A percentile compares a stretch with the other conserved stretches of the same genome.
phyloP scores from a whole-genome alignment of 1,140 invertebrate species.

The Macrobrachium rosenbergii region DNA sequence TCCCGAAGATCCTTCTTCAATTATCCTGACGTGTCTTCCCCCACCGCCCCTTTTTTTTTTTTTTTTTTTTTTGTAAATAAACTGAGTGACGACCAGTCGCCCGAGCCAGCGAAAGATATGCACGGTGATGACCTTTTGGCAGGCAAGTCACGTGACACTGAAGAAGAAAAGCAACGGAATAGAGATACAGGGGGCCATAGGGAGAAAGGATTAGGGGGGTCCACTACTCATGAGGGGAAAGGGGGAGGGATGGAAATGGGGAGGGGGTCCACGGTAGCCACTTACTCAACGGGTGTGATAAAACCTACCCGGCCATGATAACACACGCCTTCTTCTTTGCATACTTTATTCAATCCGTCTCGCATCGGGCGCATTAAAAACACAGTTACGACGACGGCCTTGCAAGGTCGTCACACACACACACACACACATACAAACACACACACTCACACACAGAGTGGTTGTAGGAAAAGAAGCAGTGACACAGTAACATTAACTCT shows the following conservation, averaged over 20 bases:
- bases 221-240: no score
- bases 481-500: no score
- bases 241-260: neutral
- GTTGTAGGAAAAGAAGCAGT: neutral
- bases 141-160: neutral
- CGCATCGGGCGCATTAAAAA: neutral
- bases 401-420: constrained; percentile 23
- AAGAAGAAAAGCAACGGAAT: neutral
- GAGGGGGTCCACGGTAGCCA: neutral
- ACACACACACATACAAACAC: neutral
- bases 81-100: no score
- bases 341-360: constrained; percentile 34
- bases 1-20: no score
- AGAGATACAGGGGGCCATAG: neutral
- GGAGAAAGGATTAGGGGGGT: no score
- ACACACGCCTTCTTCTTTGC: constrained; percentile 28
- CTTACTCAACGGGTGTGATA: constrained; percentile 6
- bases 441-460: neutral
- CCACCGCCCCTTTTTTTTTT: no score
- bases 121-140: neutral
- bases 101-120: no score
- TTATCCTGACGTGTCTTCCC: no score
- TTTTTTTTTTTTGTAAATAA: no score
- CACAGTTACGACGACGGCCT: constrained; percentile 5
- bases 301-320: constrained; percentile 20